Conservation (phyloP, 2,888 invertebrate genomes). For the Cheilosia variabilis region DNA sequence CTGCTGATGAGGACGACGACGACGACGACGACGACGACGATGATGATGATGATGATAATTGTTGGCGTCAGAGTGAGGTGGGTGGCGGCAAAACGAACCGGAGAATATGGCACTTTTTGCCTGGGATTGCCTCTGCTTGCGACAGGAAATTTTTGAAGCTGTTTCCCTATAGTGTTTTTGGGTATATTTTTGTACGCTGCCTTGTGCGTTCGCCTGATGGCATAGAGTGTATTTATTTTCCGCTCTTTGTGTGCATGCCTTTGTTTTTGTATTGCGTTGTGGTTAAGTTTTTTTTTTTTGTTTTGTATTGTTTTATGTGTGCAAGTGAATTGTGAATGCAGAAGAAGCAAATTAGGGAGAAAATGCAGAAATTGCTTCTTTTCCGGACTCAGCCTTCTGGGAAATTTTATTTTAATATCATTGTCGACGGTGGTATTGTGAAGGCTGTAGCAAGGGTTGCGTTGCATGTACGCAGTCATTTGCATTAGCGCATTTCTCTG, state of each 20-base stretch:
- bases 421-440: constrained; percentile 6
- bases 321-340: constrained; percentile 6
- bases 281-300: background rate
- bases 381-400: constrained; percentile 43
- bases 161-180: constrained; percentile 52
- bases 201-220: constrained; percentile 4
- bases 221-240: constrained; percentile 2
- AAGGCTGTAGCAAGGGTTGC: too few species aligned
- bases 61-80: constrained; percentile 14
- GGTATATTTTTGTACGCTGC: constrained; percentile 26
- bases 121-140: constrained; percentile 54
- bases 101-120: constrained; percentile 50
- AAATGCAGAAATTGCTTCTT: constrained; percentile 55
- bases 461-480: background rate
- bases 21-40: too few species aligned
- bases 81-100: constrained; percentile 16
- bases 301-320: background rate
- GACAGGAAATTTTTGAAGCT: constrained; percentile 69
- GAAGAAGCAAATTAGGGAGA: constrained; percentile 36
- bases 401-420: constrained; percentile 58
- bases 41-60: constrained; percentile 70
- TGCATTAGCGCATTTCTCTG: constrained; percentile 14
- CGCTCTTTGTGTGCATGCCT: background rate
- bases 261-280: constrained; percentile 7
- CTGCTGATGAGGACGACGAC: constrained; percentile 27